Conservation (phyloP, 2,888 invertebrate species). For the Erebia ligea region DNA sequence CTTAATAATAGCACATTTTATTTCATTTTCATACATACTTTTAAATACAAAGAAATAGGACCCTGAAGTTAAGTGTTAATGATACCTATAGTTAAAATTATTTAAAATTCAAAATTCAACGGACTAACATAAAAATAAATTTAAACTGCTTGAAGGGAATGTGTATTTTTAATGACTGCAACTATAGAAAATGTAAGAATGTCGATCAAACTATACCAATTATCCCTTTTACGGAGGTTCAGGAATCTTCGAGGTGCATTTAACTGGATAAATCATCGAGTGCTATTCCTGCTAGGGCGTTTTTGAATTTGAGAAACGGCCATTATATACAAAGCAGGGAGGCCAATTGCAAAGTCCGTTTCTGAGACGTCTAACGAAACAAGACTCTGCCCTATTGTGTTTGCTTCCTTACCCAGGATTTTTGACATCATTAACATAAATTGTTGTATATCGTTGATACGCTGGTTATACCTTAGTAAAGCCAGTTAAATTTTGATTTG, state of each 20-base stretch:
- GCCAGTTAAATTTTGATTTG: neutral
- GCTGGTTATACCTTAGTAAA: neutral
- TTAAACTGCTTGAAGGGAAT: slow-evolving; percentile 1
- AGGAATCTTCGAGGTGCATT: slow-evolving; percentile 60
- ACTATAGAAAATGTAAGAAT: slow-evolving; percentile 52
- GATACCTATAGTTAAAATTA: neutral
- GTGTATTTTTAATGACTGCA: slow-evolving; percentile 27
- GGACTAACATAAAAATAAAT: neutral
- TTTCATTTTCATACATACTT: neutral
- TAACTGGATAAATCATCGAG: slow-evolving; percentile 67
- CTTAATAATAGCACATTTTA: no score
- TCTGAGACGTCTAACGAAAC: slow-evolving; percentile 74
- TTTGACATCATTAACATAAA: slow-evolving; percentile 80
- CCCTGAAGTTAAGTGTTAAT: neutral
- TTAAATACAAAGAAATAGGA: neutral
- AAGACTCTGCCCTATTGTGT: slow-evolving; percentile 80
- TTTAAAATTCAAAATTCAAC: neutral
- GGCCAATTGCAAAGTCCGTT: slow-evolving; percentile 71
- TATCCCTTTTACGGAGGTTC: slow-evolving; percentile 59
- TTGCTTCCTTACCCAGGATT: slow-evolving; percentile 75
- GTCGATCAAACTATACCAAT: slow-evolving; percentile 66
- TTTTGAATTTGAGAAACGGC: slow-evolving; percentile 76
- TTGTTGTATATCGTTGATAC: slow-evolving; percentile 47
- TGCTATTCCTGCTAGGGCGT: slow-evolving; percentile 66
- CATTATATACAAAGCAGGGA: slow-evolving; percentile 78